Evolutionary conservation across 2,797 vertebrate species (phyloP).

Genomic region (Lacerta bilineata): DNA sequence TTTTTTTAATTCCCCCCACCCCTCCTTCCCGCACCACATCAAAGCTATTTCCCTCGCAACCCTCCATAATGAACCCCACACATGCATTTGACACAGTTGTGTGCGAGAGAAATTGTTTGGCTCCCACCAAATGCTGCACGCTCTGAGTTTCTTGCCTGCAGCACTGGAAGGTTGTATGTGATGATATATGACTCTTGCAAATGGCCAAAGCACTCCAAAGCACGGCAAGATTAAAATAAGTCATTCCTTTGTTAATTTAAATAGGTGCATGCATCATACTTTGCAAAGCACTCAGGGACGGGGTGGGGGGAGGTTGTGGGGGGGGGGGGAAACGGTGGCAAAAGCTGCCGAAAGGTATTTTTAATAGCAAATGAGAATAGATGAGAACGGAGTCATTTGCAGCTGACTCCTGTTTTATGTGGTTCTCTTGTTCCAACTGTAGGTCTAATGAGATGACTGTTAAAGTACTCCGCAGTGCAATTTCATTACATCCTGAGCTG

Average conservation of each 20-base stretch:
- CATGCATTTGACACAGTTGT: conserved; percentile 91
- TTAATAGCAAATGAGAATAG: conserved; percentile 92
- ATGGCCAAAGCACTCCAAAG: conserved; percentile 88
- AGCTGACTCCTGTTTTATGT: conserved; percentile 85
- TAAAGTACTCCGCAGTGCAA: conserved; percentile 84
- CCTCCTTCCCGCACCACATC: conserved; percentile 83
- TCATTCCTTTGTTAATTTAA: conserved; percentile 99
- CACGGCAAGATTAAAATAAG: conserved; percentile 93
- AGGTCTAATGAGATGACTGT: conserved; percentile 87
- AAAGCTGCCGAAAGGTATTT: conserved; percentile 96
- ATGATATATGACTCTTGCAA: conserved; percentile 97
- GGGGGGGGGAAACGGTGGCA: conserved; percentile 21
- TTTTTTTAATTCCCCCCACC: conserved; percentile 51
- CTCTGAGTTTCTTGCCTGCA: conserved; percentile 91
- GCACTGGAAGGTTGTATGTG: conserved; percentile 91
- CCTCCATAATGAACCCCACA: conserved; percentile 87
- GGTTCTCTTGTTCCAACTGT: conserved; percentile 84
- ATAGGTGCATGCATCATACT: conserved; percentile 97
- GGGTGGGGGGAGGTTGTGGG: conserved; percentile 66
- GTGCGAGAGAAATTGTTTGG: conserved; percentile 93
- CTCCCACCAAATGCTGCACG: conserved; percentile 89
- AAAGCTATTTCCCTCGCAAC: conserved; percentile 82
- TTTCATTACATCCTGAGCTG: conserved; percentile 86
- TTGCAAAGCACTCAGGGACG: conserved; percentile 88
- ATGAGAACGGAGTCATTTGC: conserved; percentile 87